These are phyloP conservation scores for Bolinopsis microptera DNA, from an alignment of 37 sponge, comb jelly and placozoan species.

Conservation along the genomic window DNA sequence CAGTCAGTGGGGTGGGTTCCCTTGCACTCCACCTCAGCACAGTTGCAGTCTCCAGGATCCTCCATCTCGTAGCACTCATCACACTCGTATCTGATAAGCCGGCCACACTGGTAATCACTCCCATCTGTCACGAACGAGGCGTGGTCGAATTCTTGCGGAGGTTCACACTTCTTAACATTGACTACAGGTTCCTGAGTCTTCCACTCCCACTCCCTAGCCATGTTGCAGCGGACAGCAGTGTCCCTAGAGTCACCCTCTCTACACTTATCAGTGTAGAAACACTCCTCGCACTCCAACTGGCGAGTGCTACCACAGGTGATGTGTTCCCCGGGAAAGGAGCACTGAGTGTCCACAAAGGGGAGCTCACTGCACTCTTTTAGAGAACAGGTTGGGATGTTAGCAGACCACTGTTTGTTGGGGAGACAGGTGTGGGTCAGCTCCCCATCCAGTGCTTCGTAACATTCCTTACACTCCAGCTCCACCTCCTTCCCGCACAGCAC, in stretches of 20 bases:
- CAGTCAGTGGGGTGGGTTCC: background rate
- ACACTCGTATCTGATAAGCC: slow-evolving; percentile 45
- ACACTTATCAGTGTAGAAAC: slow-evolving; percentile 36
- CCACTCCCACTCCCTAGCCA: slow-evolving; percentile 7
- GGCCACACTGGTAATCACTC: background rate
- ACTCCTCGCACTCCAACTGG: slow-evolving; percentile 38
- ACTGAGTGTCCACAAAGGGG: background rate
- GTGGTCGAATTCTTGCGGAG: background rate
- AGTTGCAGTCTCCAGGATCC: slow-evolving; percentile 10
- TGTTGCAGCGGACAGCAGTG: background rate
- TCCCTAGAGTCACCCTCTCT: background rate
- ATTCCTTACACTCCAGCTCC: slow-evolving; percentile 12
- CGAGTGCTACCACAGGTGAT: background rate
- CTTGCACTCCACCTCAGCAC: slow-evolving; percentile 3
- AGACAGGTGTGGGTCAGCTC: slow-evolving; percentile 19
- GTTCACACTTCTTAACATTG: background rate
- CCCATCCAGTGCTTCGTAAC: background rate
- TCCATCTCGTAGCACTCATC: slow-evolving; percentile 56
- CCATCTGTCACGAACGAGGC: slow-evolving; percentile 29
- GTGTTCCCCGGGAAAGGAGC: background rate
- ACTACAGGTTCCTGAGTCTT: background rate
- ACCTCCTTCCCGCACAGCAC: slow-evolving; percentile 12
- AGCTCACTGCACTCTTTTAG: slow-evolving; percentile 2
- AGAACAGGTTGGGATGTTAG: slow-evolving; percentile 6
- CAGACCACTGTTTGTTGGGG: slow-evolving; percentile 26